Conservation (phyloP, 2,888 invertebrate species). For the Eupithecia tripunctaria region DNA sequence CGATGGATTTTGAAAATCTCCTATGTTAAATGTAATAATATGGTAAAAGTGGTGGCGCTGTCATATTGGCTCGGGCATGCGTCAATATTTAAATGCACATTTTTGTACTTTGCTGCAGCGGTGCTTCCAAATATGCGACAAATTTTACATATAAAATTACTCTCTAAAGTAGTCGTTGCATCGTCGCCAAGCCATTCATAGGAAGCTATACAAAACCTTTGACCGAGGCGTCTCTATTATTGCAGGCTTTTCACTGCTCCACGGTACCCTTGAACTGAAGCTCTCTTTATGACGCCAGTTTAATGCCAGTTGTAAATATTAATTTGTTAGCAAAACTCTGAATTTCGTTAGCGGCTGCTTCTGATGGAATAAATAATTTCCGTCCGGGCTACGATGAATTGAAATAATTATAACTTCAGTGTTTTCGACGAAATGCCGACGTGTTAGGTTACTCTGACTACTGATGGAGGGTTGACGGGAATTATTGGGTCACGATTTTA, state of each 20-base stretch:
- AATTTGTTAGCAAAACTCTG: slow-evolving; percentile 50
- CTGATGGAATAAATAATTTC: slow-evolving; percentile 45
- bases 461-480: background rate
- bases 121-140: no score
- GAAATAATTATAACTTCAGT: slow-evolving; percentile 42
- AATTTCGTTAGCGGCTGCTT: slow-evolving; percentile 46
- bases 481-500: background rate
- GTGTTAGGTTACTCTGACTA: slow-evolving; percentile 5
- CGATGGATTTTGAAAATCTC: no score
- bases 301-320: slow-evolving; percentile 53
- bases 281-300: slow-evolving; percentile 49
- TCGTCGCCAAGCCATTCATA: background rate
- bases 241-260: slow-evolving; percentile 11
- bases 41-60: no score
- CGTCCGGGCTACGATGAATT: slow-evolving; percentile 38
- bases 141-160: background rate
- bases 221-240: slow-evolving; percentile 8
- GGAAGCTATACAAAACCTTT: background rate
- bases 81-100: no score
- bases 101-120: no score
- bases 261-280: slow-evolving; percentile 26
- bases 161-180: background rate
- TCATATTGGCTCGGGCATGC: no score
- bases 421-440: slow-evolving; percentile 28
- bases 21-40: no score